Evolutionary conservation across 2,888 invertebrate species (phyloP), one percentile per base, ranked within the genome.

Genomic region (Melanostoma scalare): DNA sequence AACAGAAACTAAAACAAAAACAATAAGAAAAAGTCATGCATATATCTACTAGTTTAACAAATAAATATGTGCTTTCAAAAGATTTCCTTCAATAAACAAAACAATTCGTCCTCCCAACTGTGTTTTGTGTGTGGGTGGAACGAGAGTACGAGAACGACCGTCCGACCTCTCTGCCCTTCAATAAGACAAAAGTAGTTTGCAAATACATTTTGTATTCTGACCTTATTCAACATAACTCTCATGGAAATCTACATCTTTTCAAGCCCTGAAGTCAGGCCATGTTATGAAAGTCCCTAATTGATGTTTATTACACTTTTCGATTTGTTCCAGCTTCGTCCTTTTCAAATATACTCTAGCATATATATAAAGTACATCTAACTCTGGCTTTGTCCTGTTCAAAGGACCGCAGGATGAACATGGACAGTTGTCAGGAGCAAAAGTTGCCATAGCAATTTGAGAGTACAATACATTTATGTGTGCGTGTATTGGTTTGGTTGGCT

Each of bases 231-330:
- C 68, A 69, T 58, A 74, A 71, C 75, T 80, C 80, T 65, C 42
- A 10, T 53, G 61, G 60, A 52, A 80, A 75, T 75, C 75, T 80
- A 80, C 75, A 75, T 80, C 80, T 80, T 80, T 80, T 75, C 67
- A 72, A 76, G 60, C 53, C 81, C 76, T 50, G 30, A 77, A 77
- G 82, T 63, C 77, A 73, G 61, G 73, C 52, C 58, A 61, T 82
- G 77, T 82, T 82, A 82, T 77, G 82, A 78, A 82, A 82, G 68
- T 77, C 73, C 77, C 75, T 82, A 82, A 82, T 82, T 82, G 82
- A 82, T 82, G 82, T 82, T 82, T 82, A 82, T 82, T 82, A 82
- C 82, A 82, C 82, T 82, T 82, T 82, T 81, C 81, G 81, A 81
- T 81, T 76, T 72, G 76, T 81, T 71, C 71, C 58, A 63, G 33